Evolutionary conservation across 92 coral and sea anemone species (phyloP).

Genomic region (Chrysogorgia sp.): DNA sequence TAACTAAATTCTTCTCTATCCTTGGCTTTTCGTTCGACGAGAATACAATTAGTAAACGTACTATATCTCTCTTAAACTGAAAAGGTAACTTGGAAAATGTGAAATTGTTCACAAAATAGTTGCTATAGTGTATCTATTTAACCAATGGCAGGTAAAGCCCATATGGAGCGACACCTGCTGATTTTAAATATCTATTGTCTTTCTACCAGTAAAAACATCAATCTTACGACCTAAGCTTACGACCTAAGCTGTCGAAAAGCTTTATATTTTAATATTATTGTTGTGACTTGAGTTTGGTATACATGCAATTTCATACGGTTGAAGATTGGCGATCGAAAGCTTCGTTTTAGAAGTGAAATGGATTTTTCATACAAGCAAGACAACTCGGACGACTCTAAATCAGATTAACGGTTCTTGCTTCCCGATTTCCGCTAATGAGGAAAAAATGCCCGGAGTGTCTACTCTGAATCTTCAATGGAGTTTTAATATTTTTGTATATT

Average conservation of each 20-base stretch:
- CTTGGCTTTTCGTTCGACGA: not conserved
- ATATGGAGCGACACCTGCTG: constrained; percentile 21
- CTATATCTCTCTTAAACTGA: not conserved
- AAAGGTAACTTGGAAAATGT: no score
- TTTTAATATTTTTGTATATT: not conserved
- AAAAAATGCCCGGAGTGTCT: not conserved
- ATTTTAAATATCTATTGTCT: not conserved
- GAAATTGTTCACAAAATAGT: no score
- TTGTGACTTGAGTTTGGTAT: not conserved
- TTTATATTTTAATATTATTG: not conserved
- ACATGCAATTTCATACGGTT: no score
- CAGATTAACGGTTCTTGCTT: not conserved
- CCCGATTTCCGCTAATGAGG: not conserved
- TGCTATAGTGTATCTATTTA: not conserved
- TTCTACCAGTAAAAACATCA: constrained; percentile 44
- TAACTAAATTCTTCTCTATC: constrained; percentile 17
- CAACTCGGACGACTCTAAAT: not conserved
- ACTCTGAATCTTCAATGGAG: not conserved
- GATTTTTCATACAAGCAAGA: not conserved
- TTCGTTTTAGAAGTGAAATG: not conserved
- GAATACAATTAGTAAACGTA: not conserved
- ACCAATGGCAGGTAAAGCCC: not conserved
- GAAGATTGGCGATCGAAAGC: no score
- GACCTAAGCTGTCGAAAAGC: not conserved
- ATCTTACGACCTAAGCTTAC: not conserved